Percentiles rank a stretch among this genome's conserved stretches.
Evolutionary conservation across 1,140 invertebrate species (phyloP).

Genomic region (Geopemphigus sp.): DNA sequence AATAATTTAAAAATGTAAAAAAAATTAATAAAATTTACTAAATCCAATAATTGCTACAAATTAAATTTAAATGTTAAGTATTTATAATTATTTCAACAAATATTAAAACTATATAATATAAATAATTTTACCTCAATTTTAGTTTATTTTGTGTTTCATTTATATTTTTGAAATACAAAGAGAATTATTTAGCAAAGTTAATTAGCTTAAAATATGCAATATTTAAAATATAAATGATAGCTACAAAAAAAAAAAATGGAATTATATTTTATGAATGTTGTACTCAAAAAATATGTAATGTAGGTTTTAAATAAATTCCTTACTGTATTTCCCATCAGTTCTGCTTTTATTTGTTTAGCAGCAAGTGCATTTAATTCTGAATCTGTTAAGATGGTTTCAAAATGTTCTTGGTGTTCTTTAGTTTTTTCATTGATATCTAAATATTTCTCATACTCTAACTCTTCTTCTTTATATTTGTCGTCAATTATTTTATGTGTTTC

Average conservation of each 20-base stretch:
- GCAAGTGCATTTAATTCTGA: slow-evolving; percentile 69
- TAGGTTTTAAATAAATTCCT: slow-evolving; percentile 50
- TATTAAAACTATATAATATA: no score
- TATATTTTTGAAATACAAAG: background rate
- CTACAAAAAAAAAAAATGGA: no score
- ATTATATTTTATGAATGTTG: no score
- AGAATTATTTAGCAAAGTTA: background rate
- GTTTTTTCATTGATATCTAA: background rate
- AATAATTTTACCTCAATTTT: no score
- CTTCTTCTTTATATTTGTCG: background rate
- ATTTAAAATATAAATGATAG: no score
- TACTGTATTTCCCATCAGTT: slow-evolving; percentile 78
- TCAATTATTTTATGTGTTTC: background rate
- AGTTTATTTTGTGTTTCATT: no score
- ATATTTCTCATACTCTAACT: background rate
- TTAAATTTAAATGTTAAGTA: no score
- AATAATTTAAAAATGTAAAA: no score
- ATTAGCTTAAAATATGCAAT: no score
- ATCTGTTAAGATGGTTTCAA: slow-evolving; percentile 6
- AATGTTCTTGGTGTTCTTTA: background rate
- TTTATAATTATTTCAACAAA: no score
- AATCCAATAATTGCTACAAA: no score
- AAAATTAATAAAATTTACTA: no score
- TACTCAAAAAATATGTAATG: background rate
- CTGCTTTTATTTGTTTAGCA: slow-evolving; percentile 85